Evolutionary conservation across 2,113 vertebrate species (phyloP).

Genomic region (Phocoena phocoena): DNA sequence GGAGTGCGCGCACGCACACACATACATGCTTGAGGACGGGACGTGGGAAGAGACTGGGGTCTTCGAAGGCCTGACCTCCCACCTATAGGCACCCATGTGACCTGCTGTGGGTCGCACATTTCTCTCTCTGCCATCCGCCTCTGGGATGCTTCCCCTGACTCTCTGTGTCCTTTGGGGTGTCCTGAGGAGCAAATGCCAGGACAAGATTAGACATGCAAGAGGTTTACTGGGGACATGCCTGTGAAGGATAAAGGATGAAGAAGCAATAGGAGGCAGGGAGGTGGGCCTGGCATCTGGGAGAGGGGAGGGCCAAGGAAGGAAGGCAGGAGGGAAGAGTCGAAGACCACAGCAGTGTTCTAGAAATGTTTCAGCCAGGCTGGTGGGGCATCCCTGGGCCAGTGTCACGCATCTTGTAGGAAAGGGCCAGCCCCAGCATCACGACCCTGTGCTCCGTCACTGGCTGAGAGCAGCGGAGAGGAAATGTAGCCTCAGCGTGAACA

Average conservation of each 20-base stretch:
- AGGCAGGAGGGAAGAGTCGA: not conserved
- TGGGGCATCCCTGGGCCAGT: not conserved
- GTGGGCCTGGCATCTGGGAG: not conserved
- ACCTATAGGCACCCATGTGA: not conserved
- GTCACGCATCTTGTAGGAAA: not conserved
- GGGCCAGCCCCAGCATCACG: not conserved
- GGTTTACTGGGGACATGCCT: not conserved
- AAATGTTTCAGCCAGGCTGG: not conserved
- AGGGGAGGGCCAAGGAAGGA: not conserved
- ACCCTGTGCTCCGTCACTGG: not conserved
- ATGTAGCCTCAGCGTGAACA: not conserved
- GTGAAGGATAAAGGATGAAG: not conserved
- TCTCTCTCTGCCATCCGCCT: not conserved
- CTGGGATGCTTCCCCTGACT: not conserved
- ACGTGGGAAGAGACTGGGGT: not conserved
- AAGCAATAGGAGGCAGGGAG: no score
- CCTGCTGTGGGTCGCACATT: not conserved
- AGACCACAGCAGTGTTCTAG: not conserved
- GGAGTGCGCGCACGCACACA: no score
- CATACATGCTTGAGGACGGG: not conserved
- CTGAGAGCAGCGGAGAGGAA: not conserved
- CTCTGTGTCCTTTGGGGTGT: not conserved
- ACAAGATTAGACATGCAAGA: not conserved
- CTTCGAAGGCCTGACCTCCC: not conserved
- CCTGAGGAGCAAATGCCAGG: not conserved